Percentiles rank a stretch among this genome's conserved stretches.
phyloP scores from a whole-genome alignment of 2,797 vertebrate genomes.

The Neosalanx taihuensis region DNA sequence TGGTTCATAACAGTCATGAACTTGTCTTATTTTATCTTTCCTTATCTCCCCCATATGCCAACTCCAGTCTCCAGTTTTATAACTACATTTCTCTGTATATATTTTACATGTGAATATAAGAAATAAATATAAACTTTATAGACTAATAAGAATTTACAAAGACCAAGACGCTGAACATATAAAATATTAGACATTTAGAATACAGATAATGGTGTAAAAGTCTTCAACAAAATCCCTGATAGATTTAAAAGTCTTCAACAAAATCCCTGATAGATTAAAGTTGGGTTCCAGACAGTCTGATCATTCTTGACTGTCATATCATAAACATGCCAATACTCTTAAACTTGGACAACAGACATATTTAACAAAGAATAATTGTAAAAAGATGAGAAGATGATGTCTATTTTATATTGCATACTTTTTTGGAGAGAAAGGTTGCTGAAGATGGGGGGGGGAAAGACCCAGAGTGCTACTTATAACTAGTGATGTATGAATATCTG shows the following conservation, averaged over 20 bases:
- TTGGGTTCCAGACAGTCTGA: not conserved
- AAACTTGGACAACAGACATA: not conserved
- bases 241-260: conserved; percentile 1
- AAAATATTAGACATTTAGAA: not conserved
- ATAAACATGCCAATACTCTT: conserved; percentile 2
- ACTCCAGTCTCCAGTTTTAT: too few relatives aligned
- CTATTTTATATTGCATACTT: not conserved
- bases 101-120: not conserved
- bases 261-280: conserved; percentile 9
- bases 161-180: not conserved
- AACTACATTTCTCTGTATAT: not conserved
- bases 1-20: not conserved
- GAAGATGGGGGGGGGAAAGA: not conserved
- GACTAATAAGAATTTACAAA: not conserved
- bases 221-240: conserved; percentile 11
- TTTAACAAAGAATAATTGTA: not conserved
- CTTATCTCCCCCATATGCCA: too few relatives aligned
- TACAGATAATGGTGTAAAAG: not conserved
- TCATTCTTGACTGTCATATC: not conserved
- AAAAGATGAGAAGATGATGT: not conserved
- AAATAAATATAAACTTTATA: not conserved
- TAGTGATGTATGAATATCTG: not conserved
- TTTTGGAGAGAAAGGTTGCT: not conserved
- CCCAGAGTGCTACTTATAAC: not conserved
- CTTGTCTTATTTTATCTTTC: not conserved